These are phyloP conservation scores for Rutpela maculata DNA, from an alignment of 2,888 invertebrate species.

Conservation along the genomic window DNA sequence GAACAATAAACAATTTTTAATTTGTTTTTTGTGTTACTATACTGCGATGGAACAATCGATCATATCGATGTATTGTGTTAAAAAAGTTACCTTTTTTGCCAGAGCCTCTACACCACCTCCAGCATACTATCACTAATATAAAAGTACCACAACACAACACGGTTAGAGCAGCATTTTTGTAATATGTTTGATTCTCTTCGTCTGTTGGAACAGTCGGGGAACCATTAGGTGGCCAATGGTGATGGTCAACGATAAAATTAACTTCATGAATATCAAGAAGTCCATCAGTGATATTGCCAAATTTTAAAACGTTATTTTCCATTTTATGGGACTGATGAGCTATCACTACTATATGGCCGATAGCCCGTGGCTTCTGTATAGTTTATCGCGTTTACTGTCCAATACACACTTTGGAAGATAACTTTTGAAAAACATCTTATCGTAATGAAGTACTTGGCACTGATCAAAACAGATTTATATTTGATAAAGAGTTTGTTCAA, in stretches of 20 bases:
- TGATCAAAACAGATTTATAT: background rate
- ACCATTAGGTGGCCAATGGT: background rate
- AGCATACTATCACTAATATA: background rate
- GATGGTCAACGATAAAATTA: background rate
- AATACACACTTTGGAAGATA: background rate
- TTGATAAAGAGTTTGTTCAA: background rate
- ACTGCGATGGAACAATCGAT: too few relatives aligned
- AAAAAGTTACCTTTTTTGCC: slow-evolving; percentile 9
- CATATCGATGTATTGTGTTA: background rate
- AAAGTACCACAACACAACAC: slow-evolving; percentile 17
- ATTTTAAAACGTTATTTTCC: background rate
- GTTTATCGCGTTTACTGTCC: background rate
- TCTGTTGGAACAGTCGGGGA: background rate
- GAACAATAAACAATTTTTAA: too few relatives aligned
- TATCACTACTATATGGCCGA: background rate
- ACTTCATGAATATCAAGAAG: background rate
- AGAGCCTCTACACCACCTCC: slow-evolving; percentile 2
- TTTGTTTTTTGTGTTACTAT: too few relatives aligned
- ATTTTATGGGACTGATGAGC: background rate
- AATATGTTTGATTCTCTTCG: background rate
- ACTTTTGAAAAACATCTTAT: background rate
- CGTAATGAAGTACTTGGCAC: background rate
- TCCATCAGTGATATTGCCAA: background rate
- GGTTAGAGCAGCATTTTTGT: slow-evolving; percentile 1
- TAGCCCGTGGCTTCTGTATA: background rate